These are phyloP conservation scores for Eupithecia insigniata DNA, from an alignment of 2,888 invertebrate species.

Conservation along the genomic window DNA sequence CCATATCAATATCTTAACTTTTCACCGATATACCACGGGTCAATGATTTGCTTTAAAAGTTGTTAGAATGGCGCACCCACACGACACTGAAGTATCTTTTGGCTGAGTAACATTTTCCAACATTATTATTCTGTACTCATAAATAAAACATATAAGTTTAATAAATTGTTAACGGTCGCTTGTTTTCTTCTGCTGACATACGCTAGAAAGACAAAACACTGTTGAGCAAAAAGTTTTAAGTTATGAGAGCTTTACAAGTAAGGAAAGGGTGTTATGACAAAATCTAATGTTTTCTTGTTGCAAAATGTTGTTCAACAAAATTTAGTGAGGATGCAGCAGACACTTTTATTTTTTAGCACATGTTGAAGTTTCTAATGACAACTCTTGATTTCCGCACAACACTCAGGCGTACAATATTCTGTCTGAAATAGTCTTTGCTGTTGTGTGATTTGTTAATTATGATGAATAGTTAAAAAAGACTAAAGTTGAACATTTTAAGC, in stretches of 20 bases:
- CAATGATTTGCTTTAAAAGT: neutral
- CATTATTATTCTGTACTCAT: neutral
- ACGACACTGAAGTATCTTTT: neutral
- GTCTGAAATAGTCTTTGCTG: constrained; percentile 42
- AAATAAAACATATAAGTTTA: too few relatives aligned
- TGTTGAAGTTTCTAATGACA: constrained; percentile 51
- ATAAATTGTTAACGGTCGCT: neutral
- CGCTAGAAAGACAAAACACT: neutral
- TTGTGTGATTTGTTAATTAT: constrained; percentile 34
- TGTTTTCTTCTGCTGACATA: neutral
- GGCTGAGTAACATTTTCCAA: neutral
- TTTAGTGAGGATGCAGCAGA: neutral
- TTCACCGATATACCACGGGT: neutral
- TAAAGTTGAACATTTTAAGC: constrained; percentile 9
- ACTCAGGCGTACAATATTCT: constrained; percentile 53
- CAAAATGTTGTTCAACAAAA: neutral
- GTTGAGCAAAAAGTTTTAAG: neutral
- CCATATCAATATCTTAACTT: neutral
- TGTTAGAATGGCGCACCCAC: neutral
- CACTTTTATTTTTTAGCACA: neutral
- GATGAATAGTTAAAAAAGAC: neutral
- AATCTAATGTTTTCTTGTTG: neutral
- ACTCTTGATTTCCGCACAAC: constrained; percentile 53
- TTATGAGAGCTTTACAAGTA: neutral
- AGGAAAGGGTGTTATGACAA: neutral